Evolutionary conservation across 2,888 invertebrate genomes (phyloP).

Genomic region (Micoletzkya japonica): DNA sequence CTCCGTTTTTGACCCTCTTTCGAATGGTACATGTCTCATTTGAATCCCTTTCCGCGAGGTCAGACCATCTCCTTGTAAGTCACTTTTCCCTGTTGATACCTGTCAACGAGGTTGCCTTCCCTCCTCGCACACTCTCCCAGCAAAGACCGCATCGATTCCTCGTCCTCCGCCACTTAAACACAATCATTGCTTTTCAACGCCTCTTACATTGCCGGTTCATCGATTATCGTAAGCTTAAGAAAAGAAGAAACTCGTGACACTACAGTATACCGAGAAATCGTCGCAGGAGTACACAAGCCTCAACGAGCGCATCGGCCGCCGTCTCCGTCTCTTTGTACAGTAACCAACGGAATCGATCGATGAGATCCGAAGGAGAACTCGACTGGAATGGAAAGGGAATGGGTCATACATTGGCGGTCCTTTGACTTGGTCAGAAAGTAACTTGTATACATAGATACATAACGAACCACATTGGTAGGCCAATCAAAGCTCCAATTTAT

Average conservation of each 20-base stretch:
- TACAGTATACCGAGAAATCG: slow-evolving; percentile 8
- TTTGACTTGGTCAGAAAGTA: neutral
- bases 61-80: neutral
- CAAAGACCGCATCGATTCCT: slow-evolving; percentile 6
- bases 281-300: slow-evolving; percentile 20
- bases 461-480: neutral
- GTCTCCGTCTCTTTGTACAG: slow-evolving; percentile 22
- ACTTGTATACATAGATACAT: neutral
- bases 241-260: neutral
- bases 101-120: slow-evolving; percentile 12
- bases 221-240: neutral
- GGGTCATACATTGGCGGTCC: neutral
- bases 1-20: too few species aligned
- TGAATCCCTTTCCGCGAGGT: too few species aligned
- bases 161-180: slow-evolving; percentile 2
- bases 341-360: slow-evolving; percentile 26
- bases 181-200: neutral
- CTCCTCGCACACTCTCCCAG: slow-evolving; percentile 11
- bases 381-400: slow-evolving; percentile 6
- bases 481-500: neutral
- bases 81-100: neutral
- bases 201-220: too few species aligned
- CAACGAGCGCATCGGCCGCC: slow-evolving; percentile 19
- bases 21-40: too few species aligned
- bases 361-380: slow-evolving; percentile 6